A percentile compares a stretch with the other conserved stretches of the same genome.
Conservation (phyloP, 2,888 invertebrate species). For the Amiota communis region DNA sequence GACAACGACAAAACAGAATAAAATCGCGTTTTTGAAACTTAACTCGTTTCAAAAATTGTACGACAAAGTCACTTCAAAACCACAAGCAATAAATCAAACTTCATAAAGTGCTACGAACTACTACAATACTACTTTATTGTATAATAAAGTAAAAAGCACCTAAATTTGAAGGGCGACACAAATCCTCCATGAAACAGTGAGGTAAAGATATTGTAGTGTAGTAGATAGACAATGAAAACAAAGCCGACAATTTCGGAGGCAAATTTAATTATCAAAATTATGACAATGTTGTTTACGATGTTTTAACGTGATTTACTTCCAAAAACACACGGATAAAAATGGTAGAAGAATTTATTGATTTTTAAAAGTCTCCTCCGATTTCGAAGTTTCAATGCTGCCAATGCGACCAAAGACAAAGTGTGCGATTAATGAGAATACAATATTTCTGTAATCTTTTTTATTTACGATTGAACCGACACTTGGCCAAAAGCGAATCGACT, state of each 20-base stretch:
- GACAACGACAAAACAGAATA: not conserved
- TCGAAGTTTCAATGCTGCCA: too few species aligned
- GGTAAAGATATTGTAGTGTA: not conserved
- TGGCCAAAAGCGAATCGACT: not conserved
- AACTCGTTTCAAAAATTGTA: constrained; percentile 48
- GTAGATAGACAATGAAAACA: not conserved
- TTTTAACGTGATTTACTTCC: constrained; percentile 56
- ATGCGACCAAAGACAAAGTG: too few species aligned
- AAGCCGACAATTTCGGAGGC: constrained; percentile 47
- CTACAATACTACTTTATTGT: not conserved
- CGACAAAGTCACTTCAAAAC: constrained; percentile 63
- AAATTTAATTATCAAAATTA: constrained; percentile 68
- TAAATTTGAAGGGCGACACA: constrained; percentile 8
- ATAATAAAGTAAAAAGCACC: not conserved
- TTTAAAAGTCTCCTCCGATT: constrained; percentile 53
- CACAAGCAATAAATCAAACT: constrained; percentile 58
- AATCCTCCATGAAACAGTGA: constrained; percentile 1
- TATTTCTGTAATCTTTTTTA: too few species aligned
- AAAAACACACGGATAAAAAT: constrained; percentile 48
- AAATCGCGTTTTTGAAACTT: not conserved
- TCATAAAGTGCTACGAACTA: not conserved
- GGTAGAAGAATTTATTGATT: constrained; percentile 61
- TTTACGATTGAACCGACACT: constrained; percentile 21
- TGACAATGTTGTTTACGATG: constrained; percentile 67
- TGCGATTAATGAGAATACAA: constrained; percentile 40